phyloP scores from a whole-genome alignment of 2,888 invertebrate genomes.

The Lamproptera curius region DNA sequence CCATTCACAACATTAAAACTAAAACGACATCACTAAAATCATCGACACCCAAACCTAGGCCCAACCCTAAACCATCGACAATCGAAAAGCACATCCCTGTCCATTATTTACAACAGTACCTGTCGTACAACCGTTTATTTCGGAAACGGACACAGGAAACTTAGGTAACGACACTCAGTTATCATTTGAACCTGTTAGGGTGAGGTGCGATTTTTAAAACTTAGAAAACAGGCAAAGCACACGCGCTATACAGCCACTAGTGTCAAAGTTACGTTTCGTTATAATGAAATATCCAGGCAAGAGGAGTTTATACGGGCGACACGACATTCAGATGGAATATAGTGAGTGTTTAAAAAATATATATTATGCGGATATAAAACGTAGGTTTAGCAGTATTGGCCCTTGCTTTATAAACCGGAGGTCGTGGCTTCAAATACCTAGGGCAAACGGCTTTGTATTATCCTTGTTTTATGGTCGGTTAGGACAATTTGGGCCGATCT shows the following conservation, averaged over 20 bases:
- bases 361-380: no score
- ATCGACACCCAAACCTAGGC: no score
- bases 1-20: no score
- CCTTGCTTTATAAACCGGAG: no score
- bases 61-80: constrained; percentile 9
- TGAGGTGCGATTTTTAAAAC: constrained; percentile 46
- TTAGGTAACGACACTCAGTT: constrained; percentile 58
- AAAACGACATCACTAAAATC: no score
- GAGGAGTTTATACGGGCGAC: constrained; percentile 42
- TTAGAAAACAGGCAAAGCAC: constrained; percentile 22
- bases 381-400: no score
- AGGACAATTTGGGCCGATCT: no score
- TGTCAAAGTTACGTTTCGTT: constrained; percentile 6
- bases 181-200: constrained; percentile 59
- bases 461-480: no score
- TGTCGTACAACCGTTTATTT: constrained; percentile 52
- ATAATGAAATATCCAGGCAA: constrained; percentile 67
- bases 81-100: constrained; percentile 20
- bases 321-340: constrained; percentile 46
- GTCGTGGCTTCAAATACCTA: no score
- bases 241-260: not conserved
- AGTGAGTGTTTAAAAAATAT: constrained; percentile 53
- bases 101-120: constrained; percentile 49
- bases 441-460: no score
- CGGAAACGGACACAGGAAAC: constrained; percentile 66